Base-by-base conservation (phyloP, 1,140 invertebrate species). In the Pogonomyrmex californicus region DNA sequence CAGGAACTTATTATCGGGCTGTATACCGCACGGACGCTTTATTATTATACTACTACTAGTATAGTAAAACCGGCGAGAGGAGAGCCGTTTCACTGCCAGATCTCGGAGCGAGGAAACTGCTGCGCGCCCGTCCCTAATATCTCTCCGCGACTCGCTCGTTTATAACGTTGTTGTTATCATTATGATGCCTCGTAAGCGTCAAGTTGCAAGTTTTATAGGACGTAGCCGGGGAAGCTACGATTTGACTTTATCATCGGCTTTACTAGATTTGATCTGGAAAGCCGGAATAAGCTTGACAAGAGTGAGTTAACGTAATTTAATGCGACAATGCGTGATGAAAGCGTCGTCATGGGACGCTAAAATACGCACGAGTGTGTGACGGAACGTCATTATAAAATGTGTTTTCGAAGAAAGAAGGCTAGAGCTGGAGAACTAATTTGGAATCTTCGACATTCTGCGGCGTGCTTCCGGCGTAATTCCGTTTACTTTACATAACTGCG, bases 1-100 rank as follows among this genome's bases (percentile, higher is more conserved):
- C 88, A 94, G 92, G 92, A 94, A 94, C 92, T 93, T 93, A 94
- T 94, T 94, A 93, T 88, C 83, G 83, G 38, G 49, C 89, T 82
- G 60, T 89, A 78, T 93, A 90, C 88, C 38, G 70, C 89, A 88
- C 87, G 36, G 87, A 86, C 88, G 91, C 88, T 92, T 92, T 93
- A 92, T 93, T 93, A 93, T 92, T 90, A 90, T 90, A 90, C 86
- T 81, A 87, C 86, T 87, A 89, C 56, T 51, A 83, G 23, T 44
- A 10, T 38, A 60, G 73, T 0, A 10, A 44, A 47, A 9, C 6
- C 23, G 10, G 58, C 56, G 9, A 17, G 70, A 30, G 49, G 38
- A 83, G 44, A 83, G 44, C 7, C 41, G 66, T 58, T 56, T 36
- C 63, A n/a, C 79, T 56, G 49, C 70, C 77, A 71, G 36, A 62